phyloP scores from a whole-genome alignment of 2,113 vertebrate species.

The Baryphthengus martii region DNA sequence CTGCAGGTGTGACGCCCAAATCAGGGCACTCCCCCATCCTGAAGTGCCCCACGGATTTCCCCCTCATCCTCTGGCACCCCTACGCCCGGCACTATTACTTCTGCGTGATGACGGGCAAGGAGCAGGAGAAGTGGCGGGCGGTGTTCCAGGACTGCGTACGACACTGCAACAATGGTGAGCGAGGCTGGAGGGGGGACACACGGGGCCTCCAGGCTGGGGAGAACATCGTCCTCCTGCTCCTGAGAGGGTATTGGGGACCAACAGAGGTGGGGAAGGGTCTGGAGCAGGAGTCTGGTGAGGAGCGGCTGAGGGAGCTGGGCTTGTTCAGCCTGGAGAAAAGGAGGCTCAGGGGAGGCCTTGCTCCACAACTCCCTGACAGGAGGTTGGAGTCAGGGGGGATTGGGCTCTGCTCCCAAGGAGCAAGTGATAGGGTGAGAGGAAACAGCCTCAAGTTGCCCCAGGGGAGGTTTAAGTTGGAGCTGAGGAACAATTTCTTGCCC shows the following conservation, averaged over 20 bases:
- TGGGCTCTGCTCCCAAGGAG: neutral
- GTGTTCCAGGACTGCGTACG: conserved; percentile 92
- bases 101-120: conserved; percentile 89
- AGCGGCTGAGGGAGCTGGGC: neutral
- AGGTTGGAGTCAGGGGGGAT: neutral
- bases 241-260: neutral
- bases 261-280: neutral
- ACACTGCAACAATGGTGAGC: conserved; percentile 89
- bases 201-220: rapidly evolving
- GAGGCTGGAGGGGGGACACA: neutral
- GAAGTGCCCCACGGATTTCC: conserved; percentile 85
- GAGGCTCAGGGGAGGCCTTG: neutral
- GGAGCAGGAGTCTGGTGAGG: neutral
- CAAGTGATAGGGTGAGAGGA: neutral
- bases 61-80: conserved; percentile 93
- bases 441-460: neutral
- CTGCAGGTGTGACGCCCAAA: conserved; percentile 79
- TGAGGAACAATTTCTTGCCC: neutral
- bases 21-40: conserved; percentile 76
- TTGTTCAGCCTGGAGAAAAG: neutral
- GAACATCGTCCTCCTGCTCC: rapidly evolving
- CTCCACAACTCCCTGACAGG: neutral
- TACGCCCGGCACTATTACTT: conserved; percentile 89
- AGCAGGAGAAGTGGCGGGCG: conserved; percentile 90
- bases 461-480: neutral